Evolutionary conservation across 2,113 vertebrate species (phyloP), one percentile per base, ranked within the genome.

Genomic region (Oncorhynchus kisutch): DNA sequence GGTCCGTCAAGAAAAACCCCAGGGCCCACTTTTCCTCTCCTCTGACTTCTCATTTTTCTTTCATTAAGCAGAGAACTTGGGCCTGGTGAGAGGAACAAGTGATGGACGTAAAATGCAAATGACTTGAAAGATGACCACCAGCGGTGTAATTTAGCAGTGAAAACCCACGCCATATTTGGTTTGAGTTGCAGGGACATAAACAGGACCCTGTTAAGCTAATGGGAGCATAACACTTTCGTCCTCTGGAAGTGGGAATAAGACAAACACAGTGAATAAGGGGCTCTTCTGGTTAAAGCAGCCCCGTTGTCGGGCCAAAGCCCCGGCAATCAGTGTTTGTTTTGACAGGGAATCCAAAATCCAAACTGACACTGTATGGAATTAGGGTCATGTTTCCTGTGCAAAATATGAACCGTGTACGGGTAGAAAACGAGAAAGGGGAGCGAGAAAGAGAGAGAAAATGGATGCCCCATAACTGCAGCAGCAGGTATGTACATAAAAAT

Each of bases 401-500:
- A 89, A 89, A 87, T 81, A 84, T 70, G 77, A 57, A 75, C 80
- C 45, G 54, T 74, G 78, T 75, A 74, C 29, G 29, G 45, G 73
- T 60, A 45, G 9, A 45, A 67, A 54, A 57, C 54, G 69, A 29
- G 29, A 67, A 62, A 75, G 59, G 34, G 57, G 66, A n/a, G 78
- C 4, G 64, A 85, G 92, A 86, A 11, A 11, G 76, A 70, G 59
- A 74, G 59, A 89, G 78, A 80, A 78, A 84, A 92, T 72, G 86
- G 88, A 91, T 91, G 85, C 78, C 77, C 91, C 89, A 90, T 93
- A 93, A 91, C 90, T 90, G 86, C 88, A 87, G 93, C 91, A 90
- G 93, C 93, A 94, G 93, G 93, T 95, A 95, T 91, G 89, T 94
- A 95, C 95, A 94, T 94, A 90, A 93, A 89, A 95, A 93, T 94